phyloP scores from a whole-genome alignment of 2,113 vertebrate species.

The Ceyx margarethae region DNA sequence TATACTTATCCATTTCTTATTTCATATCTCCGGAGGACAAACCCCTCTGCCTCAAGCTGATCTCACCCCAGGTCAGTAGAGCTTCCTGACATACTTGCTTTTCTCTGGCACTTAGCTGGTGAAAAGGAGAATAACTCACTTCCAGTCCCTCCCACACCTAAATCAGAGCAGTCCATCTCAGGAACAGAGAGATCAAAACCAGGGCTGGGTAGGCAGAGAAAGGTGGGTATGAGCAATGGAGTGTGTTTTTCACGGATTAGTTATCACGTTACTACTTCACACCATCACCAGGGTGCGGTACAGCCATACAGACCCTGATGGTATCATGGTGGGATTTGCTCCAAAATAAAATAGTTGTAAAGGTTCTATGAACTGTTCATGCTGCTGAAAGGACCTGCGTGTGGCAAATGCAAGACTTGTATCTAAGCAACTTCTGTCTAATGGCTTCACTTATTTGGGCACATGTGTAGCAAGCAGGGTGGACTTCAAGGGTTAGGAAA shows the following conservation, averaged over 20 bases:
- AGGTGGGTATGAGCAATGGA: background rate
- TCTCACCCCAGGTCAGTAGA: background rate
- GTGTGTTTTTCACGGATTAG: background rate
- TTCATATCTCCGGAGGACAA: background rate
- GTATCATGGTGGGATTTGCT: background rate
- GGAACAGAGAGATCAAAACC: background rate
- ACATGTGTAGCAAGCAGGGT: fast-evolving
- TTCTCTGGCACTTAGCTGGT: background rate
- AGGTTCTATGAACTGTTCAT: background rate
- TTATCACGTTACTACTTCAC: background rate
- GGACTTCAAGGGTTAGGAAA: background rate
- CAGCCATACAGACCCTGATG: background rate
- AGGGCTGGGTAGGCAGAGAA: background rate
- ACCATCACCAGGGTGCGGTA: background rate
- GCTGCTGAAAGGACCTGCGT: background rate
- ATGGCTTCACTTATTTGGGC: background rate
- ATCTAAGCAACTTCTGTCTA: background rate
- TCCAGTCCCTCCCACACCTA: background rate
- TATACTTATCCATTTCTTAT: background rate
- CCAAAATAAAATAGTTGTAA: background rate
- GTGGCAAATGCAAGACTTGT: background rate
- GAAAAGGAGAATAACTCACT: background rate
- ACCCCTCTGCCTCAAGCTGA: background rate
- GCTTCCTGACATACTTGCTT: background rate
- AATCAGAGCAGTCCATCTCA: background rate